phyloP scores from a whole-genome alignment of 2,797 vertebrate species.

The Protonibea diacanthus region DNA sequence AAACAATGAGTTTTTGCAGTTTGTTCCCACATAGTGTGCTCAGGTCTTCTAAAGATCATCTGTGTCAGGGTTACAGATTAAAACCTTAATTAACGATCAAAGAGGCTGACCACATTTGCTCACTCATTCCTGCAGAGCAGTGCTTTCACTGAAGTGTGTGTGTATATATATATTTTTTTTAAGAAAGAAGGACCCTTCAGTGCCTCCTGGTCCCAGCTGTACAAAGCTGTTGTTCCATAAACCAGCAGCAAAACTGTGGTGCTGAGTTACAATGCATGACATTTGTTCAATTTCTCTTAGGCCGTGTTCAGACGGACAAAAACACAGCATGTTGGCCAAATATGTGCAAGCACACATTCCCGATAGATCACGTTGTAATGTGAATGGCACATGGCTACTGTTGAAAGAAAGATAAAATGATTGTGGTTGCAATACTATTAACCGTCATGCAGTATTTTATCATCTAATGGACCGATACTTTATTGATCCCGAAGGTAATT shows the following conservation, averaged over 20 bases:
- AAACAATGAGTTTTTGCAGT: slow-evolving; percentile 15
- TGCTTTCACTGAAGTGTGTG: background rate
- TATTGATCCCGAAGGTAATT: no score
- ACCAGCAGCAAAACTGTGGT: background rate
- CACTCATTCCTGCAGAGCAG: background rate
- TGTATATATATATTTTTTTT: background rate
- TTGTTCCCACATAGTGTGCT: background rate
- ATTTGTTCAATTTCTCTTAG: background rate
- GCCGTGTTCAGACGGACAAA: background rate
- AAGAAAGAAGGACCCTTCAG: background rate
- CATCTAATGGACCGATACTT: background rate
- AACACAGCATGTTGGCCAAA: no score
- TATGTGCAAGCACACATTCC: no score
- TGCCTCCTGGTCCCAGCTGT: background rate
- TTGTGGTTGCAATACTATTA: background rate
- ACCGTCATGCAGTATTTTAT: no score
- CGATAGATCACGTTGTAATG: no score
- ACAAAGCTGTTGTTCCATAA: background rate
- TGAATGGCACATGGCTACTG: no score
- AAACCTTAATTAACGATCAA: background rate
- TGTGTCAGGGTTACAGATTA: background rate
- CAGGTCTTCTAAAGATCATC: background rate
- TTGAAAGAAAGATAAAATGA: background rate
- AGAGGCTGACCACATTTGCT: background rate
- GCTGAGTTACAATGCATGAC: background rate